phyloP scores from a whole-genome alignment of 2,888 invertebrate species.

The Byasa hedistus region DNA sequence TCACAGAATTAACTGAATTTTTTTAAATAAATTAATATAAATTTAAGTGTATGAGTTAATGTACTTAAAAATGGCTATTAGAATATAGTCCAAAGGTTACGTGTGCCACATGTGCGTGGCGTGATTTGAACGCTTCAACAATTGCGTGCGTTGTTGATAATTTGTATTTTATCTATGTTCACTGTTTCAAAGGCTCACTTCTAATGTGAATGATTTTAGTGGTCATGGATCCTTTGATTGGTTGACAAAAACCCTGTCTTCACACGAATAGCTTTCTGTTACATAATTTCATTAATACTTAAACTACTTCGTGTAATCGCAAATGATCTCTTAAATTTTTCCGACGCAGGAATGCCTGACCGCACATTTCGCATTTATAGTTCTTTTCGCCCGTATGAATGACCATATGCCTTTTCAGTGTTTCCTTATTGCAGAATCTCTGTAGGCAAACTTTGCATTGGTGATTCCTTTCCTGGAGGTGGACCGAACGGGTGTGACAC shows the following conservation, averaged over 20 bases:
- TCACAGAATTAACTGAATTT: background rate
- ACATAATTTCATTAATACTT: conserved; percentile 18
- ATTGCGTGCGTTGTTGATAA: too few species aligned
- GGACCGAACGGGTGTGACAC: conserved; percentile 70
- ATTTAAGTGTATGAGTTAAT: background rate
- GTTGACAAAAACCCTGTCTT: too few species aligned
- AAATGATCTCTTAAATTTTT: conserved; percentile 73
- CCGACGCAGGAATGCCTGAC: conserved; percentile 70
- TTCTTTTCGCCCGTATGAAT: conserved; percentile 79
- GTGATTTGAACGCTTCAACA: too few species aligned
- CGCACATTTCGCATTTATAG: conserved; percentile 76
- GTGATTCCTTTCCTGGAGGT: conserved; percentile 72
- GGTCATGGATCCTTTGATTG: too few species aligned
- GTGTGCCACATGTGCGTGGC: too few species aligned
- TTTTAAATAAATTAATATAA: background rate
- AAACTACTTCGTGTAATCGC: conserved; percentile 60
- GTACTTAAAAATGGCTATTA: background rate
- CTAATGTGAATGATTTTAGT: too few species aligned
- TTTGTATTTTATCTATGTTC: too few species aligned
- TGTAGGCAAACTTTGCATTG: conserved; percentile 77
- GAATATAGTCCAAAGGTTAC: background rate
- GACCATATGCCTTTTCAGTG: conserved; percentile 78
- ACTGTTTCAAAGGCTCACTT: too few species aligned
- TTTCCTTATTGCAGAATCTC: conserved; percentile 77
- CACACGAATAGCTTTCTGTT: background rate